phyloP scores from a whole-genome alignment of 2,888 invertebrate genomes.

The Diaperis boleti region DNA sequence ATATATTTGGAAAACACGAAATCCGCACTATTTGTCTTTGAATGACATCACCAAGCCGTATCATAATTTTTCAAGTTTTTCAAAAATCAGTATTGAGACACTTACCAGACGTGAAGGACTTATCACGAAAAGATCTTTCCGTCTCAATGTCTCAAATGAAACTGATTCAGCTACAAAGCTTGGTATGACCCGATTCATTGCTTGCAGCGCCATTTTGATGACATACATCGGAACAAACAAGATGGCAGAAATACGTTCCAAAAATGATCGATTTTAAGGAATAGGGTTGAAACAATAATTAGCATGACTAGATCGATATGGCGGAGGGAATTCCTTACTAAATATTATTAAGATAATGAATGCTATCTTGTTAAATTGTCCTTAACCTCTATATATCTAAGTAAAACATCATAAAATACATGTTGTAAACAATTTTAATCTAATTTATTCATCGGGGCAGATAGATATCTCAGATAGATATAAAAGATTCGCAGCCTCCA shows the following conservation, averaged over 20 bases:
- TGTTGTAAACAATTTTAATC: constrained; percentile 61
- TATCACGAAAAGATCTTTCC: constrained; percentile 14
- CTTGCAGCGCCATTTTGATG: constrained; percentile 43
- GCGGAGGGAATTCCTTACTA: constrained; percentile 59
- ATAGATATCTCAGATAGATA: constrained; percentile 32
- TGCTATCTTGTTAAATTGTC: constrained; percentile 55
- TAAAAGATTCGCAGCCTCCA: background rate
- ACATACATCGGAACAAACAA: constrained; percentile 50
- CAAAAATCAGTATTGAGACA: no score
- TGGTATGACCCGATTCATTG: constrained; percentile 20
- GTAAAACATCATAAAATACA: constrained; percentile 48
- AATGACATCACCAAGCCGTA: no score
- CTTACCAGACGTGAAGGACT: background rate
- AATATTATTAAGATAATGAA: constrained; percentile 62
- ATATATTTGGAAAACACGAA: no score
- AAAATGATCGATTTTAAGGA: background rate
- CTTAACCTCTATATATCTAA: constrained; percentile 57
- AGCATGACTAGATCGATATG: background rate
- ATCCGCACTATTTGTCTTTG: no score
- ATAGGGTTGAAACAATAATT: background rate
- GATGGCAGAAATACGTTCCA: constrained; percentile 49
- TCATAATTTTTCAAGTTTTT: no score
- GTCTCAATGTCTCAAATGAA: constrained; percentile 30
- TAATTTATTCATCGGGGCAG: constrained; percentile 32
- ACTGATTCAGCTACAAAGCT: constrained; percentile 33